Evolutionary conservation across 2,888 invertebrate genomes (phyloP).

Genomic region (Leucophenga maculata): DNA sequence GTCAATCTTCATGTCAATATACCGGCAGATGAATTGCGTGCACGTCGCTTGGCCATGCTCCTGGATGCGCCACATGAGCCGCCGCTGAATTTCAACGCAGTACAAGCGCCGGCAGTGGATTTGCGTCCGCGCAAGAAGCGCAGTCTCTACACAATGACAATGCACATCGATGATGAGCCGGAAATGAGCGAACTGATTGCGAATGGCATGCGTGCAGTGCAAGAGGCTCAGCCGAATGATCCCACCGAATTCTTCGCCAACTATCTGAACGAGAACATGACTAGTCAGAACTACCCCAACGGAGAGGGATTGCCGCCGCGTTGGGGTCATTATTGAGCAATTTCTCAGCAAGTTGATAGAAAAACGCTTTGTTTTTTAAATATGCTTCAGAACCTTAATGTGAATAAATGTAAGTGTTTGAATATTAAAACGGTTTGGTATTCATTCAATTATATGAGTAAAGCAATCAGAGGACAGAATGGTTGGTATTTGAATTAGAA

Average conservation of each 20-base stretch:
- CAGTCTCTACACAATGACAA: slow-evolving; percentile 47
- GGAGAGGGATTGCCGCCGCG: slow-evolving; percentile 50
- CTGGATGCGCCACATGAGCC: slow-evolving; percentile 53
- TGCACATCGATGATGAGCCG: slow-evolving; percentile 42
- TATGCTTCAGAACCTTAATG: too few species aligned
- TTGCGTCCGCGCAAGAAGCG: slow-evolving; percentile 50
- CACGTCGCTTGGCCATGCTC: slow-evolving; percentile 38
- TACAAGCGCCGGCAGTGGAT: slow-evolving; percentile 36
- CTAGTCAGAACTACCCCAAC: slow-evolving; percentile 55
- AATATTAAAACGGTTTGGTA: too few species aligned
- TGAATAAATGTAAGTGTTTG: too few species aligned
- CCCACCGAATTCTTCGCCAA: slow-evolving; percentile 52
- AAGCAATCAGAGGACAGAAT: too few species aligned
- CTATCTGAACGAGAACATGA: slow-evolving; percentile 51
- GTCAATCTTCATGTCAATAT: slow-evolving; percentile 10
- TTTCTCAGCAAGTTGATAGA: too few species aligned
- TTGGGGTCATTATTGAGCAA: slow-evolving; percentile 53
- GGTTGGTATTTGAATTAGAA: too few species aligned
- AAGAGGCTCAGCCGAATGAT: slow-evolving; percentile 36
- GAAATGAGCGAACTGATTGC: slow-evolving; percentile 41
- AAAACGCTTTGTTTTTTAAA: not conserved
- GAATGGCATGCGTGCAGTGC: slow-evolving; percentile 46
- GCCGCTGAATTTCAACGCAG: slow-evolving; percentile 36
- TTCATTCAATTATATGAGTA: too few species aligned
- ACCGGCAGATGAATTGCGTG: slow-evolving; percentile 35